These are phyloP conservation scores for Pao palembangensis DNA, from an alignment of 2,113 vertebrate genomes.

Conservation along the genomic window DNA sequence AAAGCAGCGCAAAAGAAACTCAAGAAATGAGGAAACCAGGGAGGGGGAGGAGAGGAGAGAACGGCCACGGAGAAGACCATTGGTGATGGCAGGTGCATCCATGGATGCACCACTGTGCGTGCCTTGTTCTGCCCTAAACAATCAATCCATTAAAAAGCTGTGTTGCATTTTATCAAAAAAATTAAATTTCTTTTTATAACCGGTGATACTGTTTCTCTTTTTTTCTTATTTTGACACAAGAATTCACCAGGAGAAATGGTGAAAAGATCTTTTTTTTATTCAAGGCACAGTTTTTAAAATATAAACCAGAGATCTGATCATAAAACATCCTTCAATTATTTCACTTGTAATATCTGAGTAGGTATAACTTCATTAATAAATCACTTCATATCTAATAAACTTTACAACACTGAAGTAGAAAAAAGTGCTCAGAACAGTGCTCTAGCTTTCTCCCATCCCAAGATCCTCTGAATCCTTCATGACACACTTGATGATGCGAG, in stretches of 20 bases:
- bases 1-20: conserved; percentile 97
- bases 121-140: conserved; percentile 45
- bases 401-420: conserved; percentile 68
- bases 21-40: conserved; percentile 79
- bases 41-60: conserved; percentile 7
- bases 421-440: conserved; percentile 66
- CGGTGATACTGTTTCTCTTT: not conserved
- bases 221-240: not conserved
- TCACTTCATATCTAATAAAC: conserved; percentile 46
- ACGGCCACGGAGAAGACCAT: conserved; percentile 9
- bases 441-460: not conserved
- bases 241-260: not conserved
- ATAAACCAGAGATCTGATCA: conserved; percentile 30
- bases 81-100: conserved; percentile 17
- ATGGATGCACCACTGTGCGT: conserved; percentile 46
- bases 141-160: conserved; percentile 21
- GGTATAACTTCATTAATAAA: conserved; percentile 31
- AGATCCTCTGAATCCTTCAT: conserved; percentile 22
- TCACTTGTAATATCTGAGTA: conserved; percentile 33
- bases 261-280: conserved; percentile 34
- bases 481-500: not conserved
- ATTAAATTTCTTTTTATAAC: conserved; percentile 47
- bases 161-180: conserved; percentile 42
- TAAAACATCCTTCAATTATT: conserved; percentile 32
- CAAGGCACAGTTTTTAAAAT: conserved; percentile 10